Base-by-base conservation (phyloP, 2,113 vertebrate species). In the Mobula hypostoma region DNA sequence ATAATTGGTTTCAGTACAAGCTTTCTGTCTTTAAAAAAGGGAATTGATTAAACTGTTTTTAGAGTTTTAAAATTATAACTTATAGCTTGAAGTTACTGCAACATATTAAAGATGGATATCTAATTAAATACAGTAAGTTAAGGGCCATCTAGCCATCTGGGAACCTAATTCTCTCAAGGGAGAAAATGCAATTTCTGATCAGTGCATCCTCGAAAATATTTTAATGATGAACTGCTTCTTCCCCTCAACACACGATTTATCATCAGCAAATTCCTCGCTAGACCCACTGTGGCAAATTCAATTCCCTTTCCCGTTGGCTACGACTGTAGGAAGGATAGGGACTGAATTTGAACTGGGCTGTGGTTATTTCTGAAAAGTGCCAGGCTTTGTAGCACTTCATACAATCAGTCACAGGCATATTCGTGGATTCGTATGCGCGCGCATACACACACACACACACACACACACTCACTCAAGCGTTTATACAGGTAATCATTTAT, bases 1-100 rank as follows among this genome's bases (percentile, higher is more conserved):
- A 74, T 93, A 93, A 93, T 93, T 93, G 91, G 70, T 74, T 74
- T 93, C 40, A 74, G 91, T 74, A 7, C 36, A 74, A 56, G 70
- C 36, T 56, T 74, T 93, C 88, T 36, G 40, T 93, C 91, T 29
- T 74, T 56, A 93, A 93, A 70, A n/a, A 68, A 93, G 29, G 70
- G 70, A 93, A 93, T 93, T 74, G 36, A 76, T 76, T 74, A 27
- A 40, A 70, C 90, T 92, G 66, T 27, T 92, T 92, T 72, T 17
- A 92, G 90, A 27, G 27, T 88, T 88, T 88, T 63, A 6, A 63
- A 63, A 63, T 63, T n/a, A 87, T 87, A 87, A 58, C 29, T 29
- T 29, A 17, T 36, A 32, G 29, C 85, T 66, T 90, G 61, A 90
- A 90, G 15, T 66, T 68, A 66, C 29, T 15, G 63, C 29, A 66